These are phyloP conservation scores for Marasmarcha lunaedactyla DNA, from an alignment of 2,888 invertebrate genomes.

Conservation along the genomic window DNA sequence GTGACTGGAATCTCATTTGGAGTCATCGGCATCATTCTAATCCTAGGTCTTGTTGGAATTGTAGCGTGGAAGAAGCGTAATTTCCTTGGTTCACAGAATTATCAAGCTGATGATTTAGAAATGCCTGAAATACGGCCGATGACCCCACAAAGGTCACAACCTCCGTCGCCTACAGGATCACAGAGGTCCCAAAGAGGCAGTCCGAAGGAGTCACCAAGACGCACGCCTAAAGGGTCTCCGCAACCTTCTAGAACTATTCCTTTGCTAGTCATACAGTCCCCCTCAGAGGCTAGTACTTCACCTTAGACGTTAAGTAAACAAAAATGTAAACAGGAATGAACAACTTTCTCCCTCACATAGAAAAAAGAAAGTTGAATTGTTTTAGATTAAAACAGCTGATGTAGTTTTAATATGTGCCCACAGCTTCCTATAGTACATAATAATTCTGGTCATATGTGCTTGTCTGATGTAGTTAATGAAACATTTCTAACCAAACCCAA, in stretches of 20 bases:
- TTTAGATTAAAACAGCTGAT: too few species aligned
- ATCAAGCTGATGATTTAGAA: constrained; percentile 29
- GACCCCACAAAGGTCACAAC: neutral
- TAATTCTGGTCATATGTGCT: too few species aligned
- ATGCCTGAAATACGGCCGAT: constrained; percentile 21
- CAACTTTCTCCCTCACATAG: too few species aligned
- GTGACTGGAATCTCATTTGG: constrained; percentile 45
- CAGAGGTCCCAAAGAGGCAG: neutral
- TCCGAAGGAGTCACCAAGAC: neutral
- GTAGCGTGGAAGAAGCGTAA: constrained; percentile 41
- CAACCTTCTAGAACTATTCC: neutral
- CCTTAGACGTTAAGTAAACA: neutral
- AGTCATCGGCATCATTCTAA: constrained; percentile 26
- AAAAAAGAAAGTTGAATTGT: too few species aligned
- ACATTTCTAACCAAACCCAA: too few species aligned
- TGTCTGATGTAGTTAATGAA: too few species aligned
- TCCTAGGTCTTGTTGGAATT: constrained; percentile 30
- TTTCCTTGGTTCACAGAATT: constrained; percentile 26
- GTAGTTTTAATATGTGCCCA: too few species aligned
- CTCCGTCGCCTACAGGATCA: neutral
- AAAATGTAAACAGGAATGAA: too few species aligned
- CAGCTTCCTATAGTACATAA: too few species aligned
- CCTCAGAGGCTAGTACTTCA: neutral
- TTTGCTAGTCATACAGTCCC: neutral
- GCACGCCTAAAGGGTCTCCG: neutral